Conservation (phyloP, 2,888 invertebrate genomes). For the Gibbula magus region DNA sequence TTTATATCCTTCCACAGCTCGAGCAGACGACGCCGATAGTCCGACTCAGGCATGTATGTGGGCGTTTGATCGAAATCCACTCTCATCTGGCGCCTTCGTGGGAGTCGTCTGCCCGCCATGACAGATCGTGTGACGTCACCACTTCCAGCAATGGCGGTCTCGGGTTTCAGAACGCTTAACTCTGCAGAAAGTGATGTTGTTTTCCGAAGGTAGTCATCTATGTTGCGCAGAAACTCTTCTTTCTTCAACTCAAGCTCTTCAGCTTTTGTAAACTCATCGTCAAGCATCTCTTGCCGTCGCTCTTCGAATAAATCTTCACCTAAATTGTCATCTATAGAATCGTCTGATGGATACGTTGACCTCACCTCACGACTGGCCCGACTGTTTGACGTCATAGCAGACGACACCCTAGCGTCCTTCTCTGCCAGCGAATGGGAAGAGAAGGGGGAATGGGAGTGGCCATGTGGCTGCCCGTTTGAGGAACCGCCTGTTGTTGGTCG, state of each 20-base stretch:
- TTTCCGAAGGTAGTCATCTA: slow-evolving; percentile 52
- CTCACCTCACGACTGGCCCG: slow-evolving; percentile 12
- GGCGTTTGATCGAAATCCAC: slow-evolving; percentile 46
- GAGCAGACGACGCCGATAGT: slow-evolving; percentile 51
- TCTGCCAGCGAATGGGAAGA: slow-evolving; percentile 55
- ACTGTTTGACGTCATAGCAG: slow-evolving; percentile 29
- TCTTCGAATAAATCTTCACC: slow-evolving; percentile 64
- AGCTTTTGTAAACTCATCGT: slow-evolving; percentile 55
- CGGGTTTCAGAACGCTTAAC: no score
- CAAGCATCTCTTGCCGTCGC: slow-evolving; percentile 60
- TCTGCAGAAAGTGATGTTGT: not conserved
- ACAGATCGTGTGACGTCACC: slow-evolving; percentile 20
- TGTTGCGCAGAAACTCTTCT: slow-evolving; percentile 51
- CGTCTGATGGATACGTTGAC: slow-evolving; percentile 39
- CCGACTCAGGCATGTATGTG: slow-evolving; percentile 56
- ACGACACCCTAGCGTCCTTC: slow-evolving; percentile 44
- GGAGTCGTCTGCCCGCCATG: slow-evolving; percentile 22
- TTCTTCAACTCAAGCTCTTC: slow-evolving; percentile 53
- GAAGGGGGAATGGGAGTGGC: slow-evolving; percentile 45
- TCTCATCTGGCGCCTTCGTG: slow-evolving; percentile 19
- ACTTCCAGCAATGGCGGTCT: not conserved
- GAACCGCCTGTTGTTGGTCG: slow-evolving; percentile 50
- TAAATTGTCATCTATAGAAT: slow-evolving; percentile 53
- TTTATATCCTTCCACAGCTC: slow-evolving; percentile 68
- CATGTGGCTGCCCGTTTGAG: slow-evolving; percentile 49